Conservation (phyloP, 1,140 invertebrate genomes). For the Rhopalosiphum padi region DNA sequence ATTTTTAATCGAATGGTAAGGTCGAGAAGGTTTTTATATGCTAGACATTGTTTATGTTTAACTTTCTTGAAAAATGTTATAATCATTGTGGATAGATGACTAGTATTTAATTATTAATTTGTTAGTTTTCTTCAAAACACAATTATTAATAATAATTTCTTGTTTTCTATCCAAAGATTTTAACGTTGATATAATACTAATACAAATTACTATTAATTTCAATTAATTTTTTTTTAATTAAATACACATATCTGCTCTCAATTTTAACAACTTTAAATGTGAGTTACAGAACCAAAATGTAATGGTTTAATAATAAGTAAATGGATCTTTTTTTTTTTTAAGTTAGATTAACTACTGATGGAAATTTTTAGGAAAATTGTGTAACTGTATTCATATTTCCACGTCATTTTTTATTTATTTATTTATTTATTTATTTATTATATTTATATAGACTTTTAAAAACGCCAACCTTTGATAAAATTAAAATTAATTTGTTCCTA, state of each 20-base stretch:
- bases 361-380: neutral
- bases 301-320: neutral
- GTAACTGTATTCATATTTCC: conserved; percentile 32
- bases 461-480: conserved; percentile 8
- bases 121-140: neutral
- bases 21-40: neutral
- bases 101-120: neutral
- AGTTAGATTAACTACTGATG: neutral
- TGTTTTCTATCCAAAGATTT: neutral
- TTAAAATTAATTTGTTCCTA: conserved; percentile 44
- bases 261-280: conserved; percentile 1
- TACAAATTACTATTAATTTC: conserved; percentile 7
- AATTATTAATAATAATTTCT: neutral
- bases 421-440: conserved; percentile 46
- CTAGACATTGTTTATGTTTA: neutral
- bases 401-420: conserved; percentile 49
- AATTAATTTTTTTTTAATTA: conserved; percentile 9
- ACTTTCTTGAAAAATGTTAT: neutral
- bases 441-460: conserved; percentile 19
- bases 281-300: neutral
- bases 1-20: neutral
- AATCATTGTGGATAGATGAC: neutral
- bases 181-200: neutral
- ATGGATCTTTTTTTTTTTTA: neutral
- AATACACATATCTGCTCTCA: conserved; percentile 1